phyloP scores from a whole-genome alignment of 2,888 invertebrate species.

The Apodemia duryi region DNA sequence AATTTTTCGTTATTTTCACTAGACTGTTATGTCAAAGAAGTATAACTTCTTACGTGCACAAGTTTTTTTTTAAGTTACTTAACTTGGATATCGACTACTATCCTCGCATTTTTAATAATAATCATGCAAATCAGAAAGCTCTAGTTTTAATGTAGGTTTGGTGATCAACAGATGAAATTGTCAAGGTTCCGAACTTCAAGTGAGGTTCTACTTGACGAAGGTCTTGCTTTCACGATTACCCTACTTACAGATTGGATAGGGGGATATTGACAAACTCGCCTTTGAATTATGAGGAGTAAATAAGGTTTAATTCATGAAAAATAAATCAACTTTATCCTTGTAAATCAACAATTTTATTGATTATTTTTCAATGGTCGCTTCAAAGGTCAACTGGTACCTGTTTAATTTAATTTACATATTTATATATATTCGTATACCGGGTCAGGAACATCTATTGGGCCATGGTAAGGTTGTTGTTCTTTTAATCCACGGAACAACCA shows the following conservation, averaged over 20 bases:
- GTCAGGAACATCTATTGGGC: too few relatives aligned
- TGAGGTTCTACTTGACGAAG: conserved; percentile 65
- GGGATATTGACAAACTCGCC: conserved; percentile 53
- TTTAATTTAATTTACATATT: too few relatives aligned
- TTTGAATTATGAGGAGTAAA: neutral
- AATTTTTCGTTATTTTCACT: too few relatives aligned
- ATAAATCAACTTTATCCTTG: neutral
- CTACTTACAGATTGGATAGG: conserved; percentile 56
- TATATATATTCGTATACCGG: too few relatives aligned
- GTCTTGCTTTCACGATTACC: conserved; percentile 56
- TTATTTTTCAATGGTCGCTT: too few relatives aligned
- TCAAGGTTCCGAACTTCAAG: conserved; percentile 65
- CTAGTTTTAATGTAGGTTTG: conserved; percentile 63
- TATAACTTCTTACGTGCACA: too few relatives aligned
- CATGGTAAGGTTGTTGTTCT: too few relatives aligned
- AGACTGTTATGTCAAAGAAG: too few relatives aligned
- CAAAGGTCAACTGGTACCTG: too few relatives aligned
- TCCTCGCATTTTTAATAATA: conserved; percentile 66
- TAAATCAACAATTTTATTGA: too few relatives aligned
- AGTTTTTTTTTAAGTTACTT: too few relatives aligned
- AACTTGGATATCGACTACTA: neutral
- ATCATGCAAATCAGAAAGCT: conserved; percentile 65
- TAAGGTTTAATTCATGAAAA: neutral
- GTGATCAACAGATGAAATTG: conserved; percentile 62
- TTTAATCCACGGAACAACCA: too few relatives aligned